Percentiles rank a stretch among this genome's conserved stretches.
These are phyloP conservation scores for Diceros bicornis DNA, from an alignment of 2,797 vertebrate species.

Conservation along the genomic window DNA sequence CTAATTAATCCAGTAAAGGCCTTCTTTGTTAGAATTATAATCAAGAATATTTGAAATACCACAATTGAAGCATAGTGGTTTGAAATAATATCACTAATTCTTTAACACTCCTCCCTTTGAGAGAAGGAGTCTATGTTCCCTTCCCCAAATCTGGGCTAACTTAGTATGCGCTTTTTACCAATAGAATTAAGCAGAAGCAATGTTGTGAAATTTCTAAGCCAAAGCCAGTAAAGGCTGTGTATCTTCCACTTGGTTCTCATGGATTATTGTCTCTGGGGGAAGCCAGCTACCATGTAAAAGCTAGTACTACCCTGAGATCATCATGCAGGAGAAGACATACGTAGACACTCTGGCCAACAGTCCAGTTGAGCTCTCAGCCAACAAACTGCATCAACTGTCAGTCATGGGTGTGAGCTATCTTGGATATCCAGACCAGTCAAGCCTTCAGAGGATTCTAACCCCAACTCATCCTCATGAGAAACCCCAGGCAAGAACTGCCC, in stretches of 20 bases:
- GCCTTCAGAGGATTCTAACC: background rate
- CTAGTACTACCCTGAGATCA: background rate
- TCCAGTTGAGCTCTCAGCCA: background rate
- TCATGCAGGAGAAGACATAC: background rate
- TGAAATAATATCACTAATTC: background rate
- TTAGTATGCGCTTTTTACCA: background rate
- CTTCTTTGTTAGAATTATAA: background rate
- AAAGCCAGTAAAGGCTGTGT: background rate
- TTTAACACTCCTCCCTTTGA: background rate
- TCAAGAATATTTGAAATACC: conserved; percentile 10
- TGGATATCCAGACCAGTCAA: background rate
- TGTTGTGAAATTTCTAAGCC: background rate
- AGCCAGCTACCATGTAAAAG: background rate
- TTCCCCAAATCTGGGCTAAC: background rate
- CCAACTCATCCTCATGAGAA: background rate
- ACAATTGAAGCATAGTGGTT: background rate
- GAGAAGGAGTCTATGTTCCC: background rate
- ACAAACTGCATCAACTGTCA: background rate
- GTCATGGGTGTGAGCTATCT: background rate
- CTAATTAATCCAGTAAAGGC: background rate
- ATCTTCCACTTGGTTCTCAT: background rate
- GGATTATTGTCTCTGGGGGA: background rate
- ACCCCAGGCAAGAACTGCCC: background rate
- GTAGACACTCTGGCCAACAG: background rate
- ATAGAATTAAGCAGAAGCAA: conserved; percentile 1